Percentiles rank a stretch among this genome's conserved stretches.
These are phyloP conservation scores for Fistularia commersonii DNA, from an alignment of 2,797 vertebrate genomes.

Conservation along the genomic window DNA sequence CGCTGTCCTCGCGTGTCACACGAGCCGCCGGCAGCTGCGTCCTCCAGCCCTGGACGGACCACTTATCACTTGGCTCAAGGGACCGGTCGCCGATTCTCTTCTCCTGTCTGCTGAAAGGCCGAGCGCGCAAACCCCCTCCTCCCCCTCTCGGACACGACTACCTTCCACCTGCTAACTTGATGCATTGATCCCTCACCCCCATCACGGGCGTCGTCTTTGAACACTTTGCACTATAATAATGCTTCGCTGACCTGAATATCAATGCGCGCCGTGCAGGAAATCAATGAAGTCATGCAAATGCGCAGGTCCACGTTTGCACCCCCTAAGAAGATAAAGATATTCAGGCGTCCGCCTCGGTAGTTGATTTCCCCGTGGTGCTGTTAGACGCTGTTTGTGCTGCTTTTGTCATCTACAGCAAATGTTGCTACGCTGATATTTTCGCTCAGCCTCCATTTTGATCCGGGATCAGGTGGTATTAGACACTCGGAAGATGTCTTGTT, in stretches of 20 bases:
- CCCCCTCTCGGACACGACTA: constrained; percentile 26
- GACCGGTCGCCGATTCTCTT: constrained; percentile 66
- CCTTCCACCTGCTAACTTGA: constrained; percentile 35
- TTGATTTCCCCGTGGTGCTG: constrained; percentile 21
- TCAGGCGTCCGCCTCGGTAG: constrained; percentile 12
- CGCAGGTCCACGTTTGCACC: constrained; percentile 1
- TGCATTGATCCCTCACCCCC: constrained; percentile 8
- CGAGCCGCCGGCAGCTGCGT: constrained; percentile 61
- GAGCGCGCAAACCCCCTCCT: constrained; percentile 23
- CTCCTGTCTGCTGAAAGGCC: constrained; percentile 33
- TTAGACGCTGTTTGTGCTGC: constrained; percentile 29
- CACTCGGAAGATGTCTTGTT: too few relatives aligned
- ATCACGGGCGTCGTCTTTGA: constrained; percentile 2
- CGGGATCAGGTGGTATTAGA: too few relatives aligned
- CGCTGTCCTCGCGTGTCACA: constrained; percentile 70
- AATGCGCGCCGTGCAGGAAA: constrained; percentile 10
- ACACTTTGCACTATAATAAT: constrained; percentile 9
- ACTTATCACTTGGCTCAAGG: constrained; percentile 74
- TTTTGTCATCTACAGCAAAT: constrained; percentile 32
- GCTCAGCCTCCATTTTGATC: constrained; percentile 38
- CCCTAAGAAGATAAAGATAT: not conserved
- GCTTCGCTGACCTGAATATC: constrained; percentile 27
- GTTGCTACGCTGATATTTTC: constrained; percentile 47
- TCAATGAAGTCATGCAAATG: constrained; percentile 10
- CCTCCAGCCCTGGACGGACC: constrained; percentile 56